Base-by-base conservation (phyloP, 2,797 vertebrate species). In the Falco peregrinus region DNA sequence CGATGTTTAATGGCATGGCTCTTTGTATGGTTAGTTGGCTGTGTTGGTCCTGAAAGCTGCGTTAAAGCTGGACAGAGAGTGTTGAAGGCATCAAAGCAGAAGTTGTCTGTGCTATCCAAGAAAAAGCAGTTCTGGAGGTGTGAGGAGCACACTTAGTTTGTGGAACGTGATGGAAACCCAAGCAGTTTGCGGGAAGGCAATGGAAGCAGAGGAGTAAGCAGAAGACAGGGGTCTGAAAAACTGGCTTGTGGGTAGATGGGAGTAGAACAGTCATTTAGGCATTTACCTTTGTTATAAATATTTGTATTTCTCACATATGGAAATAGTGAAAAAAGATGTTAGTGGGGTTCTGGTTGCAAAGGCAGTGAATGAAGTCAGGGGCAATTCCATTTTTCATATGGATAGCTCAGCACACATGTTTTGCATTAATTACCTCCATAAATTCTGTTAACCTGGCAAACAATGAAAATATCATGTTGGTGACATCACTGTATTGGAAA, bases 371-470 rank as follows among this genome's bases (percentile, higher is more conserved):
- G 97, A 97, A 98, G 89, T 96, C 84, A 69, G 78, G 95, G 92
- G 91, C 97, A 96, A 94, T 98, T 97, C 95, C 92, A 95, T 95
- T 97, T 97, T 98, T 98, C 94, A 95, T 90, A 63, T 4, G 71
- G 96, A 94, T 96, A 97, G 97, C 95, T 97, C 95, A 51, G 95
- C 98, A 97, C 98, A 98, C 97, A 95, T 98, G 98, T 97, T 98
- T 95, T 97, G 70, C 96, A 97, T 98, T 98, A 98, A 98, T 98
- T 98, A 97, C 96, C 87, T 97, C 97, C 97, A 97, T 98, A 98
- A 98, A 98, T 98, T 98, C 97, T 96, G 89, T 96, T 97, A 98
- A 97, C 97, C 98, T 97, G 97, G 97, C 95, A 97, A 98, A 98
- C 95, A 98, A 94, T 96, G 97, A 97, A 97, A 98, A 97, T 97